Evolutionary conservation across 2,113 vertebrate genomes (phyloP), one percentile per base, ranked within the genome.

Genomic region (Daubentonia madagascariensis): DNA sequence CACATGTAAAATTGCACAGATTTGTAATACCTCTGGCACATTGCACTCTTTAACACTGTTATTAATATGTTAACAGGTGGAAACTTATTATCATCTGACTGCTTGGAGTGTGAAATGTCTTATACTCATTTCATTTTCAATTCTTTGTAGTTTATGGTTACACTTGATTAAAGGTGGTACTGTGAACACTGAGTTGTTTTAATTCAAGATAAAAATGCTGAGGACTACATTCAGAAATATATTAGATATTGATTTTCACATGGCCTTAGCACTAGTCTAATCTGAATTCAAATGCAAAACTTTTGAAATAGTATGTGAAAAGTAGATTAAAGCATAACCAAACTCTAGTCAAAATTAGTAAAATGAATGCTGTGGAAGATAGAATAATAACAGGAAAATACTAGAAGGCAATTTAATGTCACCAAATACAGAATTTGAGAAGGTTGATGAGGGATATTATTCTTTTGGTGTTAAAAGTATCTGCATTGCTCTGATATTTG

Each of bases 11-110:
- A 98, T 98, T 98, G 96, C 95, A 98, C 50, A 96, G 86, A 88
- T 97, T 98, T 99, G 95, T 98, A 98, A 98, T 97, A 98, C 98
- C 98, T 97, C 92, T 30, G 97, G 98, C 98, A 97, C 91, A 98
- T 89, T 85, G 79, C 96, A 97, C 97, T 98, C 97, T 98, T 98
- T 98, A 98, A 98, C 98, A 98, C 95, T 96, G 86, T 97, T 98
- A 98, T 98, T 98, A 98, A 98, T 98, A 97, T 98, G 96, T 98
- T 98, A 99, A 98, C 98, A 98, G 98, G 96, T 98, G 88, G 96
- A 98, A 98, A 97, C 91, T 98, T 98, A 97, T 98, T 98, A 98
- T 98, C 98, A 90, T 98, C 97, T 83, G 91, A 93, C 95, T 96
- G 93, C 92, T 98, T 97, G 90, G 96, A 98, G 90, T 98, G 95